These are phyloP conservation scores for Camelus dromedarius DNA, from an alignment of 2,113 vertebrate genomes.

Conservation along the genomic window DNA sequence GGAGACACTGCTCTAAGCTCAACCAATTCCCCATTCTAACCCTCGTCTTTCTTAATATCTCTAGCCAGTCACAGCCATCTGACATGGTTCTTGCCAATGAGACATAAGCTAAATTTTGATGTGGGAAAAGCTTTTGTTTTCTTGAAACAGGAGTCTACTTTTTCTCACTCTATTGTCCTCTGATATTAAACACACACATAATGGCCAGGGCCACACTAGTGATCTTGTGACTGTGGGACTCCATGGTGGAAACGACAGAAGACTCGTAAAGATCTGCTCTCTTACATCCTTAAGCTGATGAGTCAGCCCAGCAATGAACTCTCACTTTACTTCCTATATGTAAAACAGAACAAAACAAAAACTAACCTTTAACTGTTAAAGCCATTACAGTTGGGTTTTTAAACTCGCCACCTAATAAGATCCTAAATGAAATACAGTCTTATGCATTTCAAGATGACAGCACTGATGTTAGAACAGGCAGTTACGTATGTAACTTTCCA, in stretches of 20 bases:
- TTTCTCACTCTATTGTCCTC: neutral
- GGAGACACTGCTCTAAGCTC: neutral
- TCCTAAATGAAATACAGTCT: neutral
- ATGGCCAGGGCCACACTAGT: neutral
- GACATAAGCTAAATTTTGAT: neutral
- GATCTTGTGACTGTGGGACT: neutral
- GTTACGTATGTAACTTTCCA: neutral
- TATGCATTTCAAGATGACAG: neutral
- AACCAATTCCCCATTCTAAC: neutral
- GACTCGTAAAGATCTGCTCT: neutral
- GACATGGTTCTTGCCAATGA: neutral
- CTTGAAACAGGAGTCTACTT: neutral
- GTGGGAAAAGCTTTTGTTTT: neutral
- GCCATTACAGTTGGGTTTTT: neutral
- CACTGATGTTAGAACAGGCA: neutral
- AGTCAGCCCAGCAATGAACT: neutral
- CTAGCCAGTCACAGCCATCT: neutral
- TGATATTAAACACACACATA: neutral
- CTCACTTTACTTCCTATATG: neutral
- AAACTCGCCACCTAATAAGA: neutral
- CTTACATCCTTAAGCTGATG: neutral
- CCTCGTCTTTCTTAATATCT: neutral
- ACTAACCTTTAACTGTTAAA: neutral
- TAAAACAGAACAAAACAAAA: neutral
- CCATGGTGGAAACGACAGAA: neutral